Percentiles rank a stretch among this genome's conserved stretches.
Conservation (phyloP, 2,888 invertebrate species). For the Emmelina monodactyla region DNA sequence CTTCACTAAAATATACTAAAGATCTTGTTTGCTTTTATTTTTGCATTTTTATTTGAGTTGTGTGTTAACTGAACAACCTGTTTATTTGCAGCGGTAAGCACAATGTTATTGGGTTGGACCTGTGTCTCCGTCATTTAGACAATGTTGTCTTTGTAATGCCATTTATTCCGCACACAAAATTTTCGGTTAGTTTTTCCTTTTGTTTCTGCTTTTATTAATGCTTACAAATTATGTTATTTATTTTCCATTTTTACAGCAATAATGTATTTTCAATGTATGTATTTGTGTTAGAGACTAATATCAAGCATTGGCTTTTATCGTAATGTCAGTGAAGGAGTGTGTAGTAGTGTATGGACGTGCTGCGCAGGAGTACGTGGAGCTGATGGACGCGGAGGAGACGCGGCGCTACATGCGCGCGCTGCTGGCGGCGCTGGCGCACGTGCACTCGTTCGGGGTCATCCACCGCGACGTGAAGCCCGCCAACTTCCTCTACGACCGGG, state of each 20-base stretch:
- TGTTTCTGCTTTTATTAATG: too few species aligned
- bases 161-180: conserved; percentile 82
- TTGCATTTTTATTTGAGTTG: too few species aligned
- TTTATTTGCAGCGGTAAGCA: conserved; percentile 79
- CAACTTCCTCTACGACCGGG: conserved; percentile 87
- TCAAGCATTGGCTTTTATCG: not conserved
- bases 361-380: conserved; percentile 75
- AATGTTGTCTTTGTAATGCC: conserved; percentile 91
- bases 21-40: too few species aligned
- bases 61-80: too few species aligned
- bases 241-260: not conserved
- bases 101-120: conserved; percentile 82
- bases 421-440: conserved; percentile 77
- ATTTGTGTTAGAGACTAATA: not conserved
- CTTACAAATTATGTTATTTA: not conserved
- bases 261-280: not conserved
- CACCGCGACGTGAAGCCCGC: conserved; percentile 92
- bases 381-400: conserved; percentile 75
- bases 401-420: conserved; percentile 82
- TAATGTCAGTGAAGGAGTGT: not conserved
- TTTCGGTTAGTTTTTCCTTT: conserved; percentile 66
- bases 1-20: too few species aligned
- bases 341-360: not conserved
- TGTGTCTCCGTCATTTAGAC: conserved; percentile 79
- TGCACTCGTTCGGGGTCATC: conserved; percentile 85